Base-by-base conservation (phyloP, 2,888 invertebrate genomes). In the Adela reaumurella region DNA sequence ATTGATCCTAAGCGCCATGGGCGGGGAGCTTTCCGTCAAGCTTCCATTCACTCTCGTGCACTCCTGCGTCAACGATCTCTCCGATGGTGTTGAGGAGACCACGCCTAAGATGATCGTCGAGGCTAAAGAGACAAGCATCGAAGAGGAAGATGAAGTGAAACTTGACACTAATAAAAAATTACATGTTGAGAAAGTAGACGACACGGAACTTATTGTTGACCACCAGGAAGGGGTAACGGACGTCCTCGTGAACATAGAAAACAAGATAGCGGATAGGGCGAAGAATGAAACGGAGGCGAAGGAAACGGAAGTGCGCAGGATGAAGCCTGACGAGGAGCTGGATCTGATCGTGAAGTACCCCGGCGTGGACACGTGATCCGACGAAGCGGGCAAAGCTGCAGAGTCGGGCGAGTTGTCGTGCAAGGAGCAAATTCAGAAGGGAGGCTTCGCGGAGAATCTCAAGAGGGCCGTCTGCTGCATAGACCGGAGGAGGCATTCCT, bases 1-100 rank as follows among this genome's bases (percentile, higher is more conserved):
- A 68, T 77, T 92, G 0, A 79, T 89, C 0, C 81, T 92, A 19
- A 90, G 91, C 51, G 85, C 89, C 2, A 90, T 93, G 83, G 90
- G 91, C 0, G 90, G 91, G 1, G 89, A 89, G 51, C 70, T 92
- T 6, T 88, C 89, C 0, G 69, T 92, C 1, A 92, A 92, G 65
- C 67, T 92, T 46, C 92, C 92, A 0, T 92, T 92, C 64, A 86
- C 86, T 0, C 68, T 92, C 17, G 89, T 90, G 67, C 91, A 92
- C 64, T 86, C 86, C 5, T 84, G 84, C 54, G 79, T 81, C 49
- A 86, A 87, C 53, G 81, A 83, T 56, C 85, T 87, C 28, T 81
- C 81, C 48, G 81, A 79, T 43, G 76, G 83, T 1, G 74, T 70
- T 49, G 78, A 78, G 60, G 79, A 77, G 63, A 66, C 74, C 5